A percentile compares a stretch with the other conserved stretches of the same genome.
Conservation (phyloP, 2,888 invertebrate genomes). For the Eustalomyia histrio region DNA sequence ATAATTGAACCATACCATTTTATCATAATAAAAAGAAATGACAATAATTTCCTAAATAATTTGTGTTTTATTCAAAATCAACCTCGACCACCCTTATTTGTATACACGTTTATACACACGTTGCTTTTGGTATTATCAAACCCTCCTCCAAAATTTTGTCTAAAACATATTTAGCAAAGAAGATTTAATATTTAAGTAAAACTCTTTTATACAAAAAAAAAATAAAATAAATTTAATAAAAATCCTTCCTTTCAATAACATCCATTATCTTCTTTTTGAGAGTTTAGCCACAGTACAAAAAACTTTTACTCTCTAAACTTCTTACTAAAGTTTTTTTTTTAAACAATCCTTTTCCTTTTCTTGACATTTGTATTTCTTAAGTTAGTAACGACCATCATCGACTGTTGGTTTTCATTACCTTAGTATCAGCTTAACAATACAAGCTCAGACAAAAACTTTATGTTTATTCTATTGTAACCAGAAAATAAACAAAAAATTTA, state of each 20-base stretch:
- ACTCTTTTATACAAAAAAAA: too few species aligned
- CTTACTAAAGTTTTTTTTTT: not conserved
- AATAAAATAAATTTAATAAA: too few species aligned
- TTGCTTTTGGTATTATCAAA: too few species aligned
- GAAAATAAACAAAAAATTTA: not conserved
- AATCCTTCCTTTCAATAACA: not conserved
- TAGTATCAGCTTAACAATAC: not conserved
- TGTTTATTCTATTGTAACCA: conserved; percentile 14
- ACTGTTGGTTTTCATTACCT: conserved; percentile 22
- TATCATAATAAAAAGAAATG: too few species aligned
- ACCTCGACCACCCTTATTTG: too few species aligned
- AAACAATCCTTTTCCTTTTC: not conserved
- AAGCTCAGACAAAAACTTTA: conserved; percentile 16
- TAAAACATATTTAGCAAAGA: too few species aligned
- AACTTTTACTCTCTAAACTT: not conserved
- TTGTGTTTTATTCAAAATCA: too few species aligned
- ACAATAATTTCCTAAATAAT: too few species aligned
- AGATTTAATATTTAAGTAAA: too few species aligned
- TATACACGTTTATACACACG: too few species aligned
- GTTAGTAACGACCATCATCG: not conserved
- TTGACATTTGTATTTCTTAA: not conserved
- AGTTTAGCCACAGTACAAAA: not conserved
- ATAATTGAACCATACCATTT: too few species aligned
- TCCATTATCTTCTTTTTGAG: not conserved
- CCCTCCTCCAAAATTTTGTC: too few species aligned